Evolutionary conservation across 2,888 invertebrate species (phyloP), one percentile per base, ranked within the genome.

Genomic region (Epistrophe eligans): DNA sequence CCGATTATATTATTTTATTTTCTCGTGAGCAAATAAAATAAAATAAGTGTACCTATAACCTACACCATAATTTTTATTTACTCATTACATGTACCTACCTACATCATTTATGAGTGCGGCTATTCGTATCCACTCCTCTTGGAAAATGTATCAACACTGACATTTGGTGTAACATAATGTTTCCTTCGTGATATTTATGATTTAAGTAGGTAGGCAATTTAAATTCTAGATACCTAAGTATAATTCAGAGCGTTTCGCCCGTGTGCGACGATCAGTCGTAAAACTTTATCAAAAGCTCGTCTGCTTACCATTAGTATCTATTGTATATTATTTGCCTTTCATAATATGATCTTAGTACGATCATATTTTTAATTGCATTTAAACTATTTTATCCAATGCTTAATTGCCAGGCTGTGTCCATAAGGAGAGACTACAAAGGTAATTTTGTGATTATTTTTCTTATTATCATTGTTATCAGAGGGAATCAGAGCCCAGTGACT

Each of bases 371-470:
- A 79, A 83, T 79, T 83, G 40, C 40, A 77, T 60, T 28, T 50
- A 38, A 73, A 40, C 24, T 52, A 57, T n/a, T 43, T 15, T 52
- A 79, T 71, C 45, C 13, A 70, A 55, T 74, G 52, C 66, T 62
- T 85, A 81, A 81, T 85, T 81, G 70, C 73, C 81, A 43, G 77
- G 73, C 81, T 73, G 73, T 64, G 50, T 19, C 67, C 32, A 58
- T 50, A 73, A 87, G 64, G 74, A 82, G 85, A 87, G 85, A 87
- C 85, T 87, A 87, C 74, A 52, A 82, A 87, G 85, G 85, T 87
- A 87, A 87, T 87, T 85, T 52, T 74, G 28, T 70, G 70, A 40
- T 60, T 70, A 83, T 70, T 70, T 79, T 80, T 70, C 60, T 38
- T 70, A 40, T 32, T 60, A 43, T 62, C 32, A 48, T 43, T 70